Evolutionary conservation across 2,113 vertebrate species (phyloP), one percentile per base, ranked within the genome.

Genomic region (Notarius lentiginosus): DNA sequence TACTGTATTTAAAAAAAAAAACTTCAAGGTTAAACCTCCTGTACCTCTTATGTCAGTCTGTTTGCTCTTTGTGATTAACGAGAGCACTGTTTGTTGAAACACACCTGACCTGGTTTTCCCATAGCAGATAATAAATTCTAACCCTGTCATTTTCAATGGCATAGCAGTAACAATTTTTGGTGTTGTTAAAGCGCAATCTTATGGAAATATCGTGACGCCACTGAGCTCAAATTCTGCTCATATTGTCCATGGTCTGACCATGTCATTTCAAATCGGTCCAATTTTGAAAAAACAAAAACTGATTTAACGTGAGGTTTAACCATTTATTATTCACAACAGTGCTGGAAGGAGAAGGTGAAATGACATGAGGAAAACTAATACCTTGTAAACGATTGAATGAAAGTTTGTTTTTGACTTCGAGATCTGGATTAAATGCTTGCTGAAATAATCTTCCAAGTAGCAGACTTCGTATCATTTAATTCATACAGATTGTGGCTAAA

Each of bases 81-180:
- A 72, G 18, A 84, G 27, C 58, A 72, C 58, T 72, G 18, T 84
- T 65, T 85, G 51, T 22, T 72, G 65, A 61, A 65, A 77, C 41
- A 41, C n/a, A 70, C 51, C 82, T 72, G 51, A n/a, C 27, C 65
- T 17, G 17, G 49, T 79, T 58, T 34, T 34, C 2, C 47, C 8
- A 79, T 15, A 79, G 76, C n/a, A 79, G 53, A 79, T 79, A 30
- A 8, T n/a, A 55, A 77, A 77, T 27, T 8, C 15, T 58, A 79
- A 58, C 53, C 2, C 53, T 58, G 55, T 79, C 7, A 18, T 79
- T 30, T 79, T 58, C n/a, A 77, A 77, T 15, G 12, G 75, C 17
- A 15, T 51, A 11, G 12, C 47, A n/a, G 73, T 14, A 41, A 72
- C 14, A 20, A 8, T 22, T 60, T 34, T 53, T 9, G 11, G 9